A percentile compares a stretch with the other conserved stretches of the same genome.
phyloP scores from a whole-genome alignment of 2,888 invertebrate species.

The Eilema griseolum region DNA sequence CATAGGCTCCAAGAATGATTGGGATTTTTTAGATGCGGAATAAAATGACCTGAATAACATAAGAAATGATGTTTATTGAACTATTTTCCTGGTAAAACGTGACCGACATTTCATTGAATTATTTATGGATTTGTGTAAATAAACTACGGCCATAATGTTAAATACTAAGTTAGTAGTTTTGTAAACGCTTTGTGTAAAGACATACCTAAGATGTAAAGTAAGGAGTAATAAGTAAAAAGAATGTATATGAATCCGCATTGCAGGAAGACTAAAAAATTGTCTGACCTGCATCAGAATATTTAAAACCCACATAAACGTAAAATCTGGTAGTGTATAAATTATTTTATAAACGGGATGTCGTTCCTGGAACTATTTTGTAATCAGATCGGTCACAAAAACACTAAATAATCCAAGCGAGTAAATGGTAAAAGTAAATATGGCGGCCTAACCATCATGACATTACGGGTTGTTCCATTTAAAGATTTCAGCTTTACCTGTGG shows the following conservation, averaged over 20 bases:
- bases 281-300: conserved; percentile 19
- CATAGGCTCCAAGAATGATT: background rate
- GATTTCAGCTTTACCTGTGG: conserved; percentile 75
- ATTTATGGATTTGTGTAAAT: conserved; percentile 18
- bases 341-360: conserved; percentile 15
- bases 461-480: conserved; percentile 76
- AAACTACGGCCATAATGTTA: conserved; percentile 23
- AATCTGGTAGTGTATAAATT: conserved; percentile 21
- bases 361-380: conserved; percentile 36
- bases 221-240: conserved; percentile 31
- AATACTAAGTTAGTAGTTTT: background rate
- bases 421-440: conserved; percentile 79
- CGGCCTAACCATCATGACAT: conserved; percentile 81
- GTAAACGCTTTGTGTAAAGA: too few relatives aligned
- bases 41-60: too few relatives aligned
- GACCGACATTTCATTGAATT: background rate
- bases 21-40: background rate
- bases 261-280: conserved; percentile 53
- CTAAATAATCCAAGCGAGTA: conserved; percentile 66
- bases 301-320: background rate
- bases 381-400: conserved; percentile 59
- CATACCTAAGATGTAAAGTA: conserved; percentile 11
- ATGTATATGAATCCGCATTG: conserved; percentile 66
- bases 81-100: background rate
- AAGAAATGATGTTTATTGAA: background rate